Conservation (phyloP, 2,888 invertebrate species). For the Heteropelma amictum region DNA sequence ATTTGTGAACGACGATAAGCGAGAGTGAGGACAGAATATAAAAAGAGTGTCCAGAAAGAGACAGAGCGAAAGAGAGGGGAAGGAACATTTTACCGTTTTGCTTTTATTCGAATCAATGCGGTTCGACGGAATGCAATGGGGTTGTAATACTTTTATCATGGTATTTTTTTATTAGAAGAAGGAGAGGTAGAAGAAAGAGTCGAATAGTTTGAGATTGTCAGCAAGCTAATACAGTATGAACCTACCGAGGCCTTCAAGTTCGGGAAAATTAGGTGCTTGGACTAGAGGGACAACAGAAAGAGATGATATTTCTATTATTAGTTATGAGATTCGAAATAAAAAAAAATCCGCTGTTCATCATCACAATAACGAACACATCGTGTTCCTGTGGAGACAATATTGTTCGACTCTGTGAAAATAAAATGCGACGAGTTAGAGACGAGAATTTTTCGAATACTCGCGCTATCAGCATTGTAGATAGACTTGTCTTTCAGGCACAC, state of each 20-base stretch:
- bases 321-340: conserved; percentile 63
- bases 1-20: conserved; percentile 33
- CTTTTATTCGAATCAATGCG: conserved; percentile 21
- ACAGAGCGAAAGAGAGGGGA: conserved; percentile 1
- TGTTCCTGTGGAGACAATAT: conserved; percentile 13
- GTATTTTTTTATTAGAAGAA: conserved; percentile 33
- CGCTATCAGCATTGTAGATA: background rate
- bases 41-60: conserved; percentile 7
- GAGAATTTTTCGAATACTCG: background rate
- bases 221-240: conserved; percentile 77
- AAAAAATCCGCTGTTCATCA: conserved; percentile 58
- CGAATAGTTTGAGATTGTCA: conserved; percentile 58
- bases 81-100: no score
- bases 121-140: conserved; percentile 23
- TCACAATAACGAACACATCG: conserved; percentile 16
- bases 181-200: conserved; percentile 44
- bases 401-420: background rate
- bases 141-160: conserved; percentile 7
- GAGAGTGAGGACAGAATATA: conserved; percentile 35
- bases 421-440: background rate
- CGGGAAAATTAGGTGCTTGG: conserved; percentile 82
- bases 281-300: conserved; percentile 79
- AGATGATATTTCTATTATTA: conserved; percentile 76
- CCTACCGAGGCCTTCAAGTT: conserved; percentile 82
- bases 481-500: background rate